Evolutionary conservation across 2,113 vertebrate genomes (phyloP).

Genomic region (Butorides virescens): DNA sequence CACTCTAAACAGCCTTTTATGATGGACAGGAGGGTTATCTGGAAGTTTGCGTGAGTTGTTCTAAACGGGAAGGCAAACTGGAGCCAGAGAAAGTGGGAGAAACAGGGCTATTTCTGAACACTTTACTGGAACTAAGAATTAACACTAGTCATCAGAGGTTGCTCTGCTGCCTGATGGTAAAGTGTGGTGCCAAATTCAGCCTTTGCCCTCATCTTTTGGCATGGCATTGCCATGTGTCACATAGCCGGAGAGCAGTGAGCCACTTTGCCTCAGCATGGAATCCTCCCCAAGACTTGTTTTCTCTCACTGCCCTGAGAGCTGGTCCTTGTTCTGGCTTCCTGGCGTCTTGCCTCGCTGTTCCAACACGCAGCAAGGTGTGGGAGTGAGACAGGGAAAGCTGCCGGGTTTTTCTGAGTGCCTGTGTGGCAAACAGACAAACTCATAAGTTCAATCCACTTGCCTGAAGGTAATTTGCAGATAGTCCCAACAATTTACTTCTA

Average conservation of each 20-base stretch:
- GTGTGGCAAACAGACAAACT: background rate
- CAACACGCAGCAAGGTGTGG: background rate
- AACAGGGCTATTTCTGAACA: conserved; percentile 10
- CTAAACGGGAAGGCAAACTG: background rate
- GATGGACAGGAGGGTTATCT: background rate
- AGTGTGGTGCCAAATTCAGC: background rate
- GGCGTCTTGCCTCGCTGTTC: background rate
- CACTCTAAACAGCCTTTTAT: background rate
- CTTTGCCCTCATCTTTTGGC: background rate
- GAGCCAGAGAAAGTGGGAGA: background rate
- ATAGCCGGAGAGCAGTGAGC: background rate
- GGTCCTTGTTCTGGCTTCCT: background rate
- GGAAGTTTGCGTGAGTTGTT: background rate
- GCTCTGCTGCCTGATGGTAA: background rate
- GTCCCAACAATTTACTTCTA: background rate
- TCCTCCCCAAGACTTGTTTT: background rate
- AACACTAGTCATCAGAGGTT: background rate
- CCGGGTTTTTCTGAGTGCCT: background rate
- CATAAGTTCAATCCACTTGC: background rate
- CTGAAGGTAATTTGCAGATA: background rate
- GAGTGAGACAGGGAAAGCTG: background rate
- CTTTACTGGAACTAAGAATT: conserved; percentile 14
- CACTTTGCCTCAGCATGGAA: background rate
- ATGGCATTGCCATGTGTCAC: background rate
- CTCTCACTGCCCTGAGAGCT: background rate